Conservation (phyloP, 2,797 vertebrate genomes). For the Myripristis murdjan region DNA sequence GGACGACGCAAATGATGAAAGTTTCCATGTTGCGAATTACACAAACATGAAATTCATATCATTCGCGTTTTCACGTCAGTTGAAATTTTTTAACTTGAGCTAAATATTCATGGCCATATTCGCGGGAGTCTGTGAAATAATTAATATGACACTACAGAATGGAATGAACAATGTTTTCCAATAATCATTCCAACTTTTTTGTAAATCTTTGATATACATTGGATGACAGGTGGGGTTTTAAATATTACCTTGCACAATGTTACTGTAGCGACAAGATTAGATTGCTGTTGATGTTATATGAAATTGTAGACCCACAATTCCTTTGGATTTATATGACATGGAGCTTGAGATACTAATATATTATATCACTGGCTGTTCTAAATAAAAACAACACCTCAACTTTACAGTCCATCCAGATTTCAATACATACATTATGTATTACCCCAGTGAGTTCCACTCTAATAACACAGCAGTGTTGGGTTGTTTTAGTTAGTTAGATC, state of each 20-base stretch:
- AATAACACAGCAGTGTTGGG: neutral
- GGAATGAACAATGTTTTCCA: no score
- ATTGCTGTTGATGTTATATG: neutral
- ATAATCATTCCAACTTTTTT: no score
- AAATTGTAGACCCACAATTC: neutral
- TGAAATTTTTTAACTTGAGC: no score
- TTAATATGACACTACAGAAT: neutral
- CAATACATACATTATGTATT: slow-evolving; percentile 36
- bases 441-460: neutral
- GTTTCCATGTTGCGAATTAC: no score
- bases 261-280: neutral
- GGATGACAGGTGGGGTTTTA: no score
- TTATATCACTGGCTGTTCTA: slow-evolving; percentile 17
- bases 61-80: no score
- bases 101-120: no score
- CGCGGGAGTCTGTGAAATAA: no score
- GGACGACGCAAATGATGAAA: no score
- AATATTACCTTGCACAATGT: neutral
- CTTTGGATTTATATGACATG: neutral
- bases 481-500: neutral
- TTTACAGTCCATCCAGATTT: slow-evolving; percentile 9
- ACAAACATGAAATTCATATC: no score
- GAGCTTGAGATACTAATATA: slow-evolving; percentile 22
- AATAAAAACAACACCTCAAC: slow-evolving; percentile 22
- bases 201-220: no score